A percentile compares a stretch with the other conserved stretches of the same genome.
phyloP scores from a whole-genome alignment of 2,113 vertebrate species.

The Puffinus mauretanicus region DNA sequence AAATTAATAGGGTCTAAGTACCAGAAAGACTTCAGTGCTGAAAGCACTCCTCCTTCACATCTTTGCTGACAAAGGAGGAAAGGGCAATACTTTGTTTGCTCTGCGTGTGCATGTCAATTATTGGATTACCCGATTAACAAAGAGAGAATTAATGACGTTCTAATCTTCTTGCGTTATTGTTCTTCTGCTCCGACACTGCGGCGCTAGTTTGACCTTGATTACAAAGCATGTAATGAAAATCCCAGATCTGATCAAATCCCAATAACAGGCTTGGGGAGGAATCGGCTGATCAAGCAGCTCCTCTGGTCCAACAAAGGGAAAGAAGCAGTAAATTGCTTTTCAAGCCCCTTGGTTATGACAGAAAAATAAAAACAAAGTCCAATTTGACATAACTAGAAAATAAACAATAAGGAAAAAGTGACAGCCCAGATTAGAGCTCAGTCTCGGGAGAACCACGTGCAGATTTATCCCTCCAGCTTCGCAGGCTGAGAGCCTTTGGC shows the following conservation, averaged over 20 bases:
- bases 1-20: neutral
- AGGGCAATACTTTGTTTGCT: constrained; percentile 1
- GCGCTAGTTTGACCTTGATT: neutral
- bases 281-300: constrained; percentile 29
- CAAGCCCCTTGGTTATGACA: neutral
- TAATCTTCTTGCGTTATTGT: constrained; percentile 56
- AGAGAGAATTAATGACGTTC: constrained; percentile 51
- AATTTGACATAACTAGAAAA: neutral
- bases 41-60: neutral
- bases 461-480: neutral
- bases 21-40: neutral
- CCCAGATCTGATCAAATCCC: constrained; percentile 49
- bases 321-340: constrained; percentile 5
- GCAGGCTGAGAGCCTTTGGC: neutral
- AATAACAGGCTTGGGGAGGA: constrained; percentile 24
- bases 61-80: neutral
- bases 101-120: neutral
- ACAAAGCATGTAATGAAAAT: constrained; percentile 38
- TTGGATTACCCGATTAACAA: constrained; percentile 55
- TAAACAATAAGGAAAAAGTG: neutral
- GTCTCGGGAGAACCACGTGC: neutral
- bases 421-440: neutral
- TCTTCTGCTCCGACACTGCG: neutral
- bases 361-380: constrained; percentile 4
- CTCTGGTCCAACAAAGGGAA: neutral